phyloP scores from a whole-genome alignment of 2,113 vertebrate genomes.

The Alexandromys fortis region DNA sequence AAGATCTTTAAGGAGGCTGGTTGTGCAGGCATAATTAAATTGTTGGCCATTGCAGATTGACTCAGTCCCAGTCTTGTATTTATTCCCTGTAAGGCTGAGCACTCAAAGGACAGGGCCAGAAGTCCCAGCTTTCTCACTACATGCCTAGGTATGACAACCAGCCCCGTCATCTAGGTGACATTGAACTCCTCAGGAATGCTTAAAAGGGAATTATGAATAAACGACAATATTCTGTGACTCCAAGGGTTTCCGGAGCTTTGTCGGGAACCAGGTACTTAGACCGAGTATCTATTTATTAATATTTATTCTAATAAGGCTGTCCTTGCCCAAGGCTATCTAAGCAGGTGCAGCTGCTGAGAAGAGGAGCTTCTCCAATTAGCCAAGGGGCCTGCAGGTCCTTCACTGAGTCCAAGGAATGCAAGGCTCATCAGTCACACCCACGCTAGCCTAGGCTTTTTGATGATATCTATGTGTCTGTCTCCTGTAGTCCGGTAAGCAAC shows the following conservation, averaged over 20 bases:
- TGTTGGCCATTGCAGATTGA: background rate
- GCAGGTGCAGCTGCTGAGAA: background rate
- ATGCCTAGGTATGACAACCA: background rate
- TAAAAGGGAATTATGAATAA: background rate
- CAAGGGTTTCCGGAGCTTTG: background rate
- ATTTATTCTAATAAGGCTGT: background rate
- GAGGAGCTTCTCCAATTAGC: background rate
- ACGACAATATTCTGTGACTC: background rate
- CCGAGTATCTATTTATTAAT: background rate
- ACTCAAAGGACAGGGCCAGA: background rate
- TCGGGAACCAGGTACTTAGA: background rate
- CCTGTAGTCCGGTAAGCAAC: background rate
- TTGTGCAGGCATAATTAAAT: background rate
- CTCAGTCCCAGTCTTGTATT: too few species aligned
- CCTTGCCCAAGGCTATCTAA: background rate
- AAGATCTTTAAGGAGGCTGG: background rate
- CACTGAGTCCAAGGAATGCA: background rate
- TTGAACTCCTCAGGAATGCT: background rate
- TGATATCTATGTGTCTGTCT: background rate
- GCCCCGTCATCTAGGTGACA: background rate
- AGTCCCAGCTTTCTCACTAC: background rate
- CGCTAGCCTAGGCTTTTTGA: background rate
- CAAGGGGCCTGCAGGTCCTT: background rate
- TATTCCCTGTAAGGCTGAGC: background rate
- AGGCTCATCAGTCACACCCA: background rate